Evolutionary conservation across 1,140 invertebrate genomes (phyloP).

Genomic region (Penaeus japonicus): DNA sequence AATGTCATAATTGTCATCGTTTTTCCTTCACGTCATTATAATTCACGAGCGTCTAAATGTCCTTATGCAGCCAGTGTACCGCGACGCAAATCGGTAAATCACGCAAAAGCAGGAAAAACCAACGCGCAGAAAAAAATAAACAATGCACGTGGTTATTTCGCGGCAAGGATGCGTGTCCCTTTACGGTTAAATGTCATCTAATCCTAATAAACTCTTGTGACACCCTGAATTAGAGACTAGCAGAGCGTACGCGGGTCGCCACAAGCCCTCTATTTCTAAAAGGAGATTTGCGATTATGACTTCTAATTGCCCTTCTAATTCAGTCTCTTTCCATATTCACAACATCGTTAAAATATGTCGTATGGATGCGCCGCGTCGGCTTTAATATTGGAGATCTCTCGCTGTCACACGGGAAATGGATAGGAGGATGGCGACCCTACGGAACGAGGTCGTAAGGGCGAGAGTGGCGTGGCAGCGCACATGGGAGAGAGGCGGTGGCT

Average conservation of each 20-base stretch:
- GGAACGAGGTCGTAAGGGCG: constrained; percentile 1
- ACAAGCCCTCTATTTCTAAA: constrained; percentile 23
- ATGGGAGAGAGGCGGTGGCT: too few relatives aligned
- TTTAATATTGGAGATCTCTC: not conserved
- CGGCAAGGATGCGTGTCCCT: not conserved
- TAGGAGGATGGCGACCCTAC: not conserved
- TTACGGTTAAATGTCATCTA: constrained; percentile 29
- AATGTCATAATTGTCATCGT: too few relatives aligned
- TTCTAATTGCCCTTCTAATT: constrained; percentile 20
- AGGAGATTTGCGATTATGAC: constrained; percentile 10
- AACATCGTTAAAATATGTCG: constrained; percentile 8
- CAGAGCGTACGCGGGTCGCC: not conserved
- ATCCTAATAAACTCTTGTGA: constrained; percentile 14
- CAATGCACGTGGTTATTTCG: constrained; percentile 12
- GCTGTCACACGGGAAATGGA: not conserved
- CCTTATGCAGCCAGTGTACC: too few relatives aligned
- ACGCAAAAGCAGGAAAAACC: not conserved
- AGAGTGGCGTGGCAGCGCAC: not conserved
- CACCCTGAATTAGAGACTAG: constrained; percentile 35
- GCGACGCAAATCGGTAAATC: constrained; percentile 10
- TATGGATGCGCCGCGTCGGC: not conserved
- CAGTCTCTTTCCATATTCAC: not conserved
- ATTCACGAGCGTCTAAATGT: too few relatives aligned
- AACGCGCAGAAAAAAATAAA: not conserved
- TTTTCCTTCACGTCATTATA: too few relatives aligned